phyloP scores from a whole-genome alignment of 2,888 invertebrate species.

The Agrotis ipsilon region DNA sequence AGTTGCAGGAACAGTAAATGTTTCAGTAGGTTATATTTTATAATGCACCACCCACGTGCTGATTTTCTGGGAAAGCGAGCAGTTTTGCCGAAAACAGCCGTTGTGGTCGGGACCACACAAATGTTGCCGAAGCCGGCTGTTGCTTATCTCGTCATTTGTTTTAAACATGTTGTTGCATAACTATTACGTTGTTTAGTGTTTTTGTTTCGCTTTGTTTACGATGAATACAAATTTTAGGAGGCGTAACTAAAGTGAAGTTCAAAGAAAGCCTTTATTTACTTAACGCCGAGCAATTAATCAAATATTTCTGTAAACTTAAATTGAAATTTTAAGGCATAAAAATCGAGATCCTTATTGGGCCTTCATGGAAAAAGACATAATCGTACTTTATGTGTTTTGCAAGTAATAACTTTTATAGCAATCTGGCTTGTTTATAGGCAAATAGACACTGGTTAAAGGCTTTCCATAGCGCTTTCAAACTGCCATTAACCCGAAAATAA shows the following conservation, averaged over 20 bases:
- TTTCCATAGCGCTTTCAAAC: constrained; percentile 56
- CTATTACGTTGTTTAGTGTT: not conserved
- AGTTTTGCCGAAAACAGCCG: constrained; percentile 53
- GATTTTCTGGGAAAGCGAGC: constrained; percentile 57
- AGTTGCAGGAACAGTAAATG: constrained; percentile 29
- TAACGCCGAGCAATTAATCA: not conserved
- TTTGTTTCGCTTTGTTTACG: not conserved
- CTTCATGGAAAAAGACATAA: constrained; percentile 37
- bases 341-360: constrained; percentile 22
- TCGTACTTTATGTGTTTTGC: constrained; percentile 44
- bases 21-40: constrained; percentile 53
- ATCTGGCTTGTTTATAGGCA: constrained; percentile 63
- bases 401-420: constrained; percentile 53
- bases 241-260: not conserved
- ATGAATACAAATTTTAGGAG: not conserved
- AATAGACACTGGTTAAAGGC: constrained; percentile 66
- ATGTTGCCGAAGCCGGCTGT: constrained; percentile 65
- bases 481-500: constrained; percentile 70
- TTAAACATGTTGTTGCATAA: constrained; percentile 42
- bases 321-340: not conserved
- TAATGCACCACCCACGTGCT: constrained; percentile 47
- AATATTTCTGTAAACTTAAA: not conserved
- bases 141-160: constrained; percentile 63
- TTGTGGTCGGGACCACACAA: constrained; percentile 71
- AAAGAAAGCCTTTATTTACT: not conserved